Conservation (phyloP, 1,140 invertebrate species). For the Papilio xuthus region DNA sequence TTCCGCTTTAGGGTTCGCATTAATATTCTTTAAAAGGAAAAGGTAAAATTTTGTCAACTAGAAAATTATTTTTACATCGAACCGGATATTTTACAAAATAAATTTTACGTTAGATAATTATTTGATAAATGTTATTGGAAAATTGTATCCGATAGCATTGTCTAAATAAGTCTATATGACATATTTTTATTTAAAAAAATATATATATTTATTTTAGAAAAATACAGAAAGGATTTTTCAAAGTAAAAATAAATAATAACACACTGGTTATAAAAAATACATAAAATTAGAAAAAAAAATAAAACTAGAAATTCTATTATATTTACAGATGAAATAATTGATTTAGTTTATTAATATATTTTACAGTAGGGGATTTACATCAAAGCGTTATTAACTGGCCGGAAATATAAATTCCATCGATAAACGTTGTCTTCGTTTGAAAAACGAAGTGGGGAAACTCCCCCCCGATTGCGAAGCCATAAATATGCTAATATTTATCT, state of each 20-base stretch:
- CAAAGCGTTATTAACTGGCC: conserved; percentile 6
- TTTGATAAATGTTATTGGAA: neutral
- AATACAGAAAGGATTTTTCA: too few species aligned
- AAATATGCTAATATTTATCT: conserved; percentile 24
- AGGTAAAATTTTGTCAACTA: neutral
- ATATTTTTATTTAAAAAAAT: too few species aligned
- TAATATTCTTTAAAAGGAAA: conserved; percentile 3
- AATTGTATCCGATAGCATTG: neutral
- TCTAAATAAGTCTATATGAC: too few species aligned
- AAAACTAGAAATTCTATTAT: too few species aligned
- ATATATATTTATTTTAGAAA: too few species aligned
- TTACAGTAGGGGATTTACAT: neutral
- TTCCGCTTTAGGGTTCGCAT: neutral
- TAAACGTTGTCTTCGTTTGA: neutral
- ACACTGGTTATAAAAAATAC: too few species aligned
- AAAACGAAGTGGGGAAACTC: neutral
- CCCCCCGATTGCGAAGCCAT: neutral
- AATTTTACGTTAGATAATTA: neutral
- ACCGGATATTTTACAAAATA: neutral
- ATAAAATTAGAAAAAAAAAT: too few species aligned
- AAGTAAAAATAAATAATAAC: too few species aligned
- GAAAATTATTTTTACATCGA: neutral
- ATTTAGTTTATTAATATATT: conserved; percentile 1
- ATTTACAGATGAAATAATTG: neutral
- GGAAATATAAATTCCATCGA: neutral